Evolutionary conservation across 53 echinoderm and acorn worm genomes (phyloP).

Genomic region (Mesocentrotus franciscanus): DNA sequence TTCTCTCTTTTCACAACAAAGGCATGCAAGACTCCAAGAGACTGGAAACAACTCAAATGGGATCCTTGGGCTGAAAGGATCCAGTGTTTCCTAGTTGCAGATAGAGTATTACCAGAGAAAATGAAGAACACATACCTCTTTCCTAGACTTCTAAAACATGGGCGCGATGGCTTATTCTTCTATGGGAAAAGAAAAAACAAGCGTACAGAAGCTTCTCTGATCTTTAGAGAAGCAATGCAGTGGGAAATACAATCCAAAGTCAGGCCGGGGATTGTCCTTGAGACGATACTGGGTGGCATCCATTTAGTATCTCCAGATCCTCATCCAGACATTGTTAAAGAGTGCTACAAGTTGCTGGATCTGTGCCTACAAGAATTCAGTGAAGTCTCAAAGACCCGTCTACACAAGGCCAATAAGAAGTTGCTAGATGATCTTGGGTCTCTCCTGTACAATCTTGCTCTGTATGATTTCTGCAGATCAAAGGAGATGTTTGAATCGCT

Average conservation of each 20-base stretch:
- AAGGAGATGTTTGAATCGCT: neutral
- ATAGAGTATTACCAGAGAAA: neutral
- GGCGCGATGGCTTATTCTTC: neutral
- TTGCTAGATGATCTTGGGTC: neutral
- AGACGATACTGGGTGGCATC: neutral
- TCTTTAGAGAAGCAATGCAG: neutral
- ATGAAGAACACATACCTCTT: neutral
- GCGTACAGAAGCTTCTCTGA: neutral
- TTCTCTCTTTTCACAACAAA: neutral
- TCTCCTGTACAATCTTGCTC: neutral
- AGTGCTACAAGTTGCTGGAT: neutral
- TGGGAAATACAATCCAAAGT: neutral
- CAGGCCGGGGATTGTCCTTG: neutral
- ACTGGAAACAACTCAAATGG: neutral
- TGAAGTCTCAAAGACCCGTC: neutral
- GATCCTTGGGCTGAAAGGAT: neutral
- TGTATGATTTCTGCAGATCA: neutral
- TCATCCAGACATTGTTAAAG: neutral
- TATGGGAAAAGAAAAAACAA: neutral
- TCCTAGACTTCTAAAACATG: neutral
- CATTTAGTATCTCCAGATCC: neutral
- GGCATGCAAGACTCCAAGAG: neutral
- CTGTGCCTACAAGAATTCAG: neutral
- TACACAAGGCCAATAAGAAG: neutral
- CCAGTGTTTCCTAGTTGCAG: constrained; percentile 1